Evolutionary conservation across 2,888 invertebrate genomes (phyloP).

Genomic region (Polyommatus icarus): DNA sequence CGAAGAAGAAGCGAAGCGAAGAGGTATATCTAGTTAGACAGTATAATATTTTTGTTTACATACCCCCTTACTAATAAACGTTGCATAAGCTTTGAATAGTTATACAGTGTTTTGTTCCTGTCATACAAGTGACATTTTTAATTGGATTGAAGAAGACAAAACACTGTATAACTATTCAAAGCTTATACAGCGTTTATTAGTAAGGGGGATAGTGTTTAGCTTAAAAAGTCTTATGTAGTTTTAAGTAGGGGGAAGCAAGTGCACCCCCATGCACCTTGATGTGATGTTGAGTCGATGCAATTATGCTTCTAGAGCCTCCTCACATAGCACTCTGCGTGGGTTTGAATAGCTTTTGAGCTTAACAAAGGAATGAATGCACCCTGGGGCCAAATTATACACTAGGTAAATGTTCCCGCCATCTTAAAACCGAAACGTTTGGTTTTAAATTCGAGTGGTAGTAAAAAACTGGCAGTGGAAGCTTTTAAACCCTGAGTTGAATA

Average conservation of each 20-base stretch:
- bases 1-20: no score
- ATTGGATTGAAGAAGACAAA: no score
- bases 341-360: background rate
- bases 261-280: background rate
- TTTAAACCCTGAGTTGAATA: background rate
- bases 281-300: background rate
- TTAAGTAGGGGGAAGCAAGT: background rate
- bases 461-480: background rate
- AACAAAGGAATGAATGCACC: slow-evolving; percentile 1
- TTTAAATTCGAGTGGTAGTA: background rate
- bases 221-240: no score
- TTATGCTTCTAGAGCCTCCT: background rate
- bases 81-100: no score
- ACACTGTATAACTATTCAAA: no score
- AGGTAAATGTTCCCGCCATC: background rate
- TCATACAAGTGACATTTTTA: no score
- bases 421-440: background rate
- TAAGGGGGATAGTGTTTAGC: no score
- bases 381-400: background rate
- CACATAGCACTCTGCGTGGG: slow-evolving; percentile 8
- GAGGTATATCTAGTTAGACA: no score
- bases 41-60: no score
- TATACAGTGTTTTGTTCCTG: no score
- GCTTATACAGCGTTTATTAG: no score
- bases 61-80: no score